Base-by-base conservation (phyloP, 2,888 invertebrate genomes). In the Stegophylla sp. region DNA sequence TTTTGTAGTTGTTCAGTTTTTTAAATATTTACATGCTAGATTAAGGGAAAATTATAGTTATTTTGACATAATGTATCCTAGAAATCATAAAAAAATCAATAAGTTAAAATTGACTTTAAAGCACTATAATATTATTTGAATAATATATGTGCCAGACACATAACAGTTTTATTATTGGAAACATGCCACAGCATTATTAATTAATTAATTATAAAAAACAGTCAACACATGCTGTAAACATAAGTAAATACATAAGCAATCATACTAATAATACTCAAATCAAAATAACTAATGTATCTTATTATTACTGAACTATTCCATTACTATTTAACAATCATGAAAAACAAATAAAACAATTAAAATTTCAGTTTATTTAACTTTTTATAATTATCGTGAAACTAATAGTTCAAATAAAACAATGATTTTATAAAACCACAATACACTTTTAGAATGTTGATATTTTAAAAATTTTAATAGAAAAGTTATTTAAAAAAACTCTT, bases 41-140 rank as follows among this genome's bases (percentile, higher is more conserved):
- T 61, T 61, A 15, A 28, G 15, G 17, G 7, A 12, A 28, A 15
- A 61, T 61, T 7, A 20, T 59, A 59, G n/a, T 23, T 20, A 81
- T 71, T 88, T 88, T 86, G 88, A 87, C 88, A 87, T 87, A 87
- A 86, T 88, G 84, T 87, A 87, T 88, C 88, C 88, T 85, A 87
- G 88, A 88, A 86, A 84, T 75, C 85, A 85, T 81, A 82, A 84
- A 83, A 84, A 84, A 82, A 84, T 83, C 86, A 85, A 84, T 86
- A 86, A 85, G 87, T 85, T 84, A 86, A 61, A 61, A 61, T 61
- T 20, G 28, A 23, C 15, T 61, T 28, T 12, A 23, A 61, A 74
- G 48, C 61, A 61, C n/a, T 28, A 56, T 56, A 23, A 20, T 56
- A 56, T 23, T 20, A 20, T 56, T 56, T 56, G 10, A 23, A 56